Evolutionary conservation across 2,888 invertebrate genomes (phyloP), one percentile per base, ranked within the genome.

Genomic region (Patella pellucida): DNA sequence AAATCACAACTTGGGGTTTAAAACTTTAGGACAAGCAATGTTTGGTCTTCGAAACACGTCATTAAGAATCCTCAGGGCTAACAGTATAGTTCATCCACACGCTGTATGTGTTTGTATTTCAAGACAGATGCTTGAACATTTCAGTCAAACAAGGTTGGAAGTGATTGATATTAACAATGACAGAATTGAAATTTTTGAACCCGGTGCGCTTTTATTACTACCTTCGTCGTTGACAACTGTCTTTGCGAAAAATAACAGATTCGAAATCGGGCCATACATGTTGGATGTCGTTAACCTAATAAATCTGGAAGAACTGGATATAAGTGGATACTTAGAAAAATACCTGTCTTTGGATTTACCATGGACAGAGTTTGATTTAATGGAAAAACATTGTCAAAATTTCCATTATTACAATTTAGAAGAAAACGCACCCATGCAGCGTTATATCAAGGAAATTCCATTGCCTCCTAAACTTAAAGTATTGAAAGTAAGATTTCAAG

Each of bases 381-480:
- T 72, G 56, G 23, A 41, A 27, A 23, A 52, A 72, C 54, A n/a
- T 52, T 12, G 41, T 7, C 9, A 4, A 7, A 9, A 9, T 41
- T 41, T 41, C 41, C 41, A 41, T 41, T 41, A 41, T 41, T 41
- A 41, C 41, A 41, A 41, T 41, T 41, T 41, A 41, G 41, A 41
- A 41, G 9, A 41, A 3, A 4, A 41, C 7, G 0, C 41, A 41
- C 41, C 41, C 41, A 41, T 41, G 41, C 41, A 41, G 9, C 41
- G 7, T 41, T 1, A 9, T 41, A 41, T 41, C 41, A 9, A 9
- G 41, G 7, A 56, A 0, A n/a, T 74, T 1, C 23, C 14, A 4
- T 4, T 74, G 50, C 74, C 74, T 16, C 69, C 69, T 14, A 69
- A 74, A 19, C 27, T 74, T 12, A 52, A 9, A 16, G 51, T 15